Evolutionary conservation across 2,113 vertebrate genomes (phyloP), one percentile per base, ranked within the genome.

Genomic region (Anthoscopus minutus): DNA sequence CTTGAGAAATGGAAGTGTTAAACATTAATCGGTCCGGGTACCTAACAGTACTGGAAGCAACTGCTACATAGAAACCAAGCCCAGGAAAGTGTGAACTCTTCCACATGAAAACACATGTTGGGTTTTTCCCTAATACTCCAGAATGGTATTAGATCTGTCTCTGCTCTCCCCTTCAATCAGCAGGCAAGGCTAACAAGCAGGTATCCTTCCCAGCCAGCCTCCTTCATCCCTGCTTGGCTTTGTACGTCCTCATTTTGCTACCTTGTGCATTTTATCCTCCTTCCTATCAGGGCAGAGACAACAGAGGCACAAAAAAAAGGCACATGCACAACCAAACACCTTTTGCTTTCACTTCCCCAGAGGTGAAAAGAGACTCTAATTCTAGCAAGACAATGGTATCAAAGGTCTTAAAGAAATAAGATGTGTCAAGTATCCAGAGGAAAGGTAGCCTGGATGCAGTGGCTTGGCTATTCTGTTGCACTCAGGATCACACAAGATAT

Each of bases 81-180:
- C 56, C 2, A 4, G 71, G 27, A 33, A 89, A 82, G n/a, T 1
- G 23, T 22, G 33, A 90, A 42, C 27, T 47, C 65, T 92, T 71
- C 42, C 44, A 66, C 30, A 22, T 6, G 12, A 38, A n/a, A 89
- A 89, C 38, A 78, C 4, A 4, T 2, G 19, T 6, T 31, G 11
- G n/a, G n/a, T 0, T 50, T n/a, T n/a, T 22, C 15, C 5, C 22
- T 37, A 89, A 71, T 42, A 54, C 4, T 40, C 56, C n/a, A 25
- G 47, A 78, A 56, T 0, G n/a, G n/a, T n/a, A n/a, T n/a, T n/a
- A n/a, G 66, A 80, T 44, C 4, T 0, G 1, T 13, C 78, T 38
- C 33, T 71, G 45, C 47, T 33, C 25, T 62, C 45, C 57, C n/a
- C 57, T 67, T 53, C 44, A 38, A 76, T 8, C 57, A 82, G 33